Evolutionary conservation across 35 echinoderm and acorn worm species (phyloP).

Genomic region (Amphiura filiformis): DNA sequence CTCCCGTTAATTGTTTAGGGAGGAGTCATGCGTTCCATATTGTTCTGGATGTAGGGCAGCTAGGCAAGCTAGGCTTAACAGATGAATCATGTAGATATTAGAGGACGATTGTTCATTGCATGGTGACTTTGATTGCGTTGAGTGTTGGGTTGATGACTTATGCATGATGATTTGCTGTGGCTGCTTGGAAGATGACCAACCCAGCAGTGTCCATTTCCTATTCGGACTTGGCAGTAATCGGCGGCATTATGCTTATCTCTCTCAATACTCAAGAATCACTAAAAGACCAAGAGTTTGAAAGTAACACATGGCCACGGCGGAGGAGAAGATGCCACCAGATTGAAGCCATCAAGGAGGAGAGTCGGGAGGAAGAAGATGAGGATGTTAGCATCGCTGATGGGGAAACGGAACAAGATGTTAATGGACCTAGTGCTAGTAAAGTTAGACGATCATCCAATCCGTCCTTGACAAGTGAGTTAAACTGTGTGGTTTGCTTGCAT

Average conservation of each 20-base stretch:
- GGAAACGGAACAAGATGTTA: neutral
- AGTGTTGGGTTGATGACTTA: neutral
- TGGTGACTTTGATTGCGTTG: no score
- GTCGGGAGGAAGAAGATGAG: constrained; percentile 23
- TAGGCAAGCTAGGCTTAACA: no score
- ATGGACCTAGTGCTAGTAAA: constrained; percentile 19
- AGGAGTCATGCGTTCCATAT: no score
- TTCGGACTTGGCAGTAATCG: neutral
- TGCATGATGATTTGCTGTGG: neutral
- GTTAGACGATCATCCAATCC: neutral
- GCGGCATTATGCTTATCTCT: neutral
- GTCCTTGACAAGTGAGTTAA: neutral
- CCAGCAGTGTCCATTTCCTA: neutral
- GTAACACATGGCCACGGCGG: neutral
- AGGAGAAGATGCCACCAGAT: constrained; percentile 1
- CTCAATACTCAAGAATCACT: neutral
- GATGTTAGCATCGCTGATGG: neutral
- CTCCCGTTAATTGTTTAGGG: no score
- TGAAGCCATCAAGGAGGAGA: constrained; percentile 1
- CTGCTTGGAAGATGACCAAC: neutral
- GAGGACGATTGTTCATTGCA: no score
- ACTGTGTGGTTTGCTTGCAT: neutral
- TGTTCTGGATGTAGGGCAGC: no score
- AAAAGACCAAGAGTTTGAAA: neutral
- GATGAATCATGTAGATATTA: no score